Conservation (phyloP, 1,140 invertebrate species). For the Magallana gigas region DNA sequence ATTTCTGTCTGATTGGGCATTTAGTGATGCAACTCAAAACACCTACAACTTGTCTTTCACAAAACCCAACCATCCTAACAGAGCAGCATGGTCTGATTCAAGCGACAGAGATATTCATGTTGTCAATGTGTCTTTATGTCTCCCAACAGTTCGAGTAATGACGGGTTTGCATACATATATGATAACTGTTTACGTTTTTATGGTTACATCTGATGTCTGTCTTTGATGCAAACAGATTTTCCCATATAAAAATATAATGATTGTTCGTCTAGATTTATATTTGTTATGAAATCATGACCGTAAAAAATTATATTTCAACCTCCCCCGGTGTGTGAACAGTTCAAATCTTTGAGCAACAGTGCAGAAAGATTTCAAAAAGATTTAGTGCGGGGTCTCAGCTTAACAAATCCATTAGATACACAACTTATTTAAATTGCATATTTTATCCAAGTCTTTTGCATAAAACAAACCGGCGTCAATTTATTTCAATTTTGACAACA, state of each 20-base stretch:
- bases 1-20: not conserved
- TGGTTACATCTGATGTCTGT: not conserved
- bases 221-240: slow-evolving; percentile 4
- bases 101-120: not conserved
- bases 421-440: slow-evolving; percentile 14
- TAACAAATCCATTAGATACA: not conserved
- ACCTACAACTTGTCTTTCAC: slow-evolving; percentile 11
- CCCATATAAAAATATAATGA: not conserved
- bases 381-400: not conserved
- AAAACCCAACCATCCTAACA: not conserved
- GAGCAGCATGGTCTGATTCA: not conserved
- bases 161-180: not conserved
- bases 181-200: not conserved
- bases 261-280: not conserved
- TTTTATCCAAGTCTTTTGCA: not conserved
- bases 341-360: not conserved
- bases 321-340: not conserved
- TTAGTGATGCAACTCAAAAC: not conserved
- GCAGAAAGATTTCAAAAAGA: not conserved
- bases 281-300: slow-evolving; percentile 15
- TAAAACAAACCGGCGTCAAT: not conserved
- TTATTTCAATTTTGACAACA: not conserved
- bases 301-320: not conserved
- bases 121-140: slow-evolving; percentile 10
- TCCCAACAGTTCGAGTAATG: not conserved